Evolutionary conservation across 92 coral and sea anemone species (phyloP).

Genomic region (Palythoa grandiflora): DNA sequence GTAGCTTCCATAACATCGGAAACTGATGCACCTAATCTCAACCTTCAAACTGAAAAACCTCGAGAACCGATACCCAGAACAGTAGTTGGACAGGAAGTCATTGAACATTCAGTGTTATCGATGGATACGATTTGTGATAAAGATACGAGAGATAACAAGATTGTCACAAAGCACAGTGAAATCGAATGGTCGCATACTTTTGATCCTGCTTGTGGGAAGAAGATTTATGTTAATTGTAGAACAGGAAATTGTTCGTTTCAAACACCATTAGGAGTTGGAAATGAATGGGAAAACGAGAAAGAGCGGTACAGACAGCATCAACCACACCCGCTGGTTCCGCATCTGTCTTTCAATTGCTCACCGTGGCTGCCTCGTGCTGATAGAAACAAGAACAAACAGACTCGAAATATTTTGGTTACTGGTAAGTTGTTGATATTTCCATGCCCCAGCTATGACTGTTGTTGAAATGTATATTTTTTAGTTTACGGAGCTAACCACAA

Average conservation of each 20-base stretch:
- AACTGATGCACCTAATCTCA: neutral
- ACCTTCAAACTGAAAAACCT: neutral
- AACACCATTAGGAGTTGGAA: slow-evolving; percentile 50
- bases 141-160: neutral
- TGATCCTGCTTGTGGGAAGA: slow-evolving; percentile 63
- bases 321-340: slow-evolving; percentile 80
- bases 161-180: neutral
- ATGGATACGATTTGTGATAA: neutral
- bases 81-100: neutral
- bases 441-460: neutral
- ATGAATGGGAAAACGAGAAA: slow-evolving; percentile 4
- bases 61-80: neutral
- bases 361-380: slow-evolving; percentile 95
- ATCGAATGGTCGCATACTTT: slow-evolving; percentile 78
- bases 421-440: slow-evolving; percentile 4
- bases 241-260: slow-evolving; percentile 87
- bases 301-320: slow-evolving; percentile 17
- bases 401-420: neutral
- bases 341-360: slow-evolving; percentile 90
- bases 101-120: neutral
- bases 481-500: neutral
- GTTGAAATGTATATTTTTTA: neutral
- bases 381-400: slow-evolving; percentile 35
- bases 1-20: neutral
- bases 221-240: slow-evolving; percentile 74